Conservation (phyloP, 2,888 invertebrate genomes). For the Neoitamus cyanurus region DNA sequence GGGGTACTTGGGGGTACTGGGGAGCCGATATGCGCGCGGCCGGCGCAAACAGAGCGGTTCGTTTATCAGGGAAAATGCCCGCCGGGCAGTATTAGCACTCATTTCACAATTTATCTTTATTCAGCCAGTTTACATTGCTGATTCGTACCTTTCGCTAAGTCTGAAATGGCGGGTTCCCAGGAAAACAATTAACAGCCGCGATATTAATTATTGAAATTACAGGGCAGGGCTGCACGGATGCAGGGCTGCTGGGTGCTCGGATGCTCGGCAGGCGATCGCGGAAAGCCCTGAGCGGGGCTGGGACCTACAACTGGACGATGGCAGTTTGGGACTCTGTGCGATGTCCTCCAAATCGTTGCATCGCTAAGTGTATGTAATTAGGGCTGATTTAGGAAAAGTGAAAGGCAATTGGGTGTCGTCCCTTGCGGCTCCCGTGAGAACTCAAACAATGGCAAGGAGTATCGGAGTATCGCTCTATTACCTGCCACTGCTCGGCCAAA, state of each 20-base stretch:
- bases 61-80: slow-evolving; percentile 29
- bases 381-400: not conserved
- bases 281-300: not conserved
- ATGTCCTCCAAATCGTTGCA: not conserved
- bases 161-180: slow-evolving; percentile 19
- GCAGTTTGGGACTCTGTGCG: not conserved
- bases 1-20: not conserved
- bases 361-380: not conserved
- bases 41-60: not conserved
- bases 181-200: slow-evolving; percentile 29
- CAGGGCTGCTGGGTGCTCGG: not conserved
- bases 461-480: not conserved
- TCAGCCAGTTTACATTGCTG: slow-evolving; percentile 26
- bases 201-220: slow-evolving; percentile 38
- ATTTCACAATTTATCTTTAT: slow-evolving; percentile 43
- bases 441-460: not conserved
- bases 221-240: not conserved
- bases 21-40: not conserved
- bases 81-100: slow-evolving; percentile 40
- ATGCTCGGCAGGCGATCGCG: not conserved
- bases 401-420: not conserved
- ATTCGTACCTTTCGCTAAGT: slow-evolving; percentile 29
- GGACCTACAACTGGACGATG: not conserved
- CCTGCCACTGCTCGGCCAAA: not conserved
- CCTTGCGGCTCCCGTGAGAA: not conserved